phyloP scores from a whole-genome alignment of 2,797 vertebrate genomes.

The Gobionotothen gibberifrons region DNA sequence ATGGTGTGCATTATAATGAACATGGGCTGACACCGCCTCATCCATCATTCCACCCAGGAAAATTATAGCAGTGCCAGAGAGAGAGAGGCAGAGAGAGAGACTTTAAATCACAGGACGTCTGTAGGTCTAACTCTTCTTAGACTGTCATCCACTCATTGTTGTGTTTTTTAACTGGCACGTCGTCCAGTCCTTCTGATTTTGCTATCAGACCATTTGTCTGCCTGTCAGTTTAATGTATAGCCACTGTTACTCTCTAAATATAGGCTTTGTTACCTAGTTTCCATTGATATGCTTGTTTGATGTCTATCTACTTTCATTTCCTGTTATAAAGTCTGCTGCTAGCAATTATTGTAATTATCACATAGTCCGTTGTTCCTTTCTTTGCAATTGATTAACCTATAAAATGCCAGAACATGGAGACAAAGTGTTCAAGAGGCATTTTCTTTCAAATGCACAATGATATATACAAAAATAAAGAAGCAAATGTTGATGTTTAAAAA shows the following conservation, averaged over 20 bases:
- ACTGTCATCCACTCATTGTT: constrained; percentile 68
- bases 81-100: constrained; percentile 52
- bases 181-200: constrained; percentile 48
- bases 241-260: constrained; percentile 21
- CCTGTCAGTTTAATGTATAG: constrained; percentile 46
- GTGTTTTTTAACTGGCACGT: constrained; percentile 61
- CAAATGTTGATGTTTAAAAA: no score
- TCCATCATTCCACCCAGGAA: constrained; percentile 91
- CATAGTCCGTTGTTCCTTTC: neutral
- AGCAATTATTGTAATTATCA: neutral
- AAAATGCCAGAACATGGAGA: neutral
- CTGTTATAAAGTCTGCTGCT: no score
- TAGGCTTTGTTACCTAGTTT: neutral
- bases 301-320: neutral
- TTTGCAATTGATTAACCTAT: neutral
- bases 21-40: constrained; percentile 91
- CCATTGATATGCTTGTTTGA: neutral
- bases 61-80: constrained; percentile 81
- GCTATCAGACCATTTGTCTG: constrained; percentile 36
- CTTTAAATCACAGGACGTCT: constrained; percentile 76
- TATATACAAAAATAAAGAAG: no score
- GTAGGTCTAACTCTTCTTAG: constrained; percentile 63
- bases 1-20: constrained; percentile 98
- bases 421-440: neutral
- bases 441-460: no score